Evolutionary conservation across 2,888 invertebrate species (phyloP), one percentile per base, ranked within the genome.

Genomic region (Lingula anatina): DNA sequence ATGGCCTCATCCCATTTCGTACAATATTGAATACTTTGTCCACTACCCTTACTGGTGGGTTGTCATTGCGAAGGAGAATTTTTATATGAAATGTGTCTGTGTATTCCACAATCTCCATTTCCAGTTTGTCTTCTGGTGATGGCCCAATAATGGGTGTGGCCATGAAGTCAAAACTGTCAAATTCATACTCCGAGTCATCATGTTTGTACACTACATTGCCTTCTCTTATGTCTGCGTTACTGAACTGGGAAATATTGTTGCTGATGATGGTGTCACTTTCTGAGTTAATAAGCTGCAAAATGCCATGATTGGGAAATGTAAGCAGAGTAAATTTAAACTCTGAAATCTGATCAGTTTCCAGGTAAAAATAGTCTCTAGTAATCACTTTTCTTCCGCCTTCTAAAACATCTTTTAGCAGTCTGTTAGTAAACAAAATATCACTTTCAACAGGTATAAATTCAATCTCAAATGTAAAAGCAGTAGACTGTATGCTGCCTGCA

Each of bases 51-150:
- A 84, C 82, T 0, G 95, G 95, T 45, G 88, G 84, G 70, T 96
- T 94, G 71, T 96, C 96, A 73, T 97, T 96, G 63, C 87, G 86
- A 63, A 94, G 79, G 51, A 85, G 80, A 26, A 96, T 85, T 57
- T 85, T 83, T 24, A 96, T 85, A 54, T 85, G 84, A 64, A 92
- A 86, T 2, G 84, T 83, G 1, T 89, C 89, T n/a, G n/a, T n/a
- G n/a, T n/a, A n/a, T 50, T 71, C 68, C 0, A 89, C 86, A 68
- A 88, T 91, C 54, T 72, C 69, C 61, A 90, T 87, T 68, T 89
- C 87, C 0, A 89, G 88, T 65, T 89, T 83, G 64, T 61, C 61
- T 35, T 65, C 62, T n/a, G 53, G 50, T 28, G 54, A 55, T 2
- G 43, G 51, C 57, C 77, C 74, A 76, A 91, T 89, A 50, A 71